Evolutionary conservation across 2,113 vertebrate genomes (phyloP), one percentile per base, ranked within the genome.

Genomic region (Dasyornis broadbenti): DNA sequence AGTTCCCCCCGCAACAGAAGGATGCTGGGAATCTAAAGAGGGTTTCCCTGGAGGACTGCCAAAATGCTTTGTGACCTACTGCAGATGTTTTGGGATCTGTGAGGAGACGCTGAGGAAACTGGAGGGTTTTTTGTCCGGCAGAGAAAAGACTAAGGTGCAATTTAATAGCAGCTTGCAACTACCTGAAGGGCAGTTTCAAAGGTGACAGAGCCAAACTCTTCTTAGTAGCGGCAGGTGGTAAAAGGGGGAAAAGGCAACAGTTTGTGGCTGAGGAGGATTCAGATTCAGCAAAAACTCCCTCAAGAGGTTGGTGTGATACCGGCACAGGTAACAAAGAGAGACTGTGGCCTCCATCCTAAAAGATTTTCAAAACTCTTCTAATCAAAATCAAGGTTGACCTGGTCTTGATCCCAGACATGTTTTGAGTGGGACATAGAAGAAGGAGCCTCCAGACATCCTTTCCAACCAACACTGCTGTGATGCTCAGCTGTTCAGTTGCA

Each of bases 1-100:
- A 4, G 30, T 82, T 9, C 9, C 8, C 5, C 4, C 3, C 1
- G n/a, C 3, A 52, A 35, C 3, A 71, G 23, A 17, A 50, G 31
- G 31, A 52, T 50, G 9, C 33, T 77, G 50, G 47, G n/a, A 31
- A 80, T 47, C 16, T 40, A 40, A 8, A 64, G 7, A 85, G 18
- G 6, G 2, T 79, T 85, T 90, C 21, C 16, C 47, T 64, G 52
- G 5, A 83, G 37, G 18, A 15, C 23, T 47, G 14, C 27, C 45
- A 75, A 40, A 68, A 28, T 65, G 2, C 27, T 96, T 56, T 31
- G 50, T 35, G 39, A 82, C 35, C 35, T 75, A 39, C 15, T 59
- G 39, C 20, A 76, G 24, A 47, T 42, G 6, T 68, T 71, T 64
- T 59, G 44, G 24, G 21, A 56, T 79, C 44, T 92, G 7, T 72